A percentile compares a stretch with the other conserved stretches of the same genome.
These are phyloP conservation scores for Lepidostoma basale DNA, from an alignment of 1,140 invertebrate species.

Conservation along the genomic window DNA sequence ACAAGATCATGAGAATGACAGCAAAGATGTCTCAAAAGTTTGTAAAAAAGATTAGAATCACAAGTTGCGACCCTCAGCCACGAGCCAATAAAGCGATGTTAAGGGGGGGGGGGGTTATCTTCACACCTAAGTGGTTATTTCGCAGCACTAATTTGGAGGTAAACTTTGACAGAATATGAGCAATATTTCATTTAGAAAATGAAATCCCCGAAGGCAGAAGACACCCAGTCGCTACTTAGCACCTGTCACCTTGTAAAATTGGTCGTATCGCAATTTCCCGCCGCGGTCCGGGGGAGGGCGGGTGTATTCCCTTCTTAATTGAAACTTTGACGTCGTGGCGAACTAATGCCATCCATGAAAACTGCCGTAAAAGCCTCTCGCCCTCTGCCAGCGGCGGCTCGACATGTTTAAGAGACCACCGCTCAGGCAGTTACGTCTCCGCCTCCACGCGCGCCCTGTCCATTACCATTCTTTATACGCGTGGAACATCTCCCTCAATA, in stretches of 20 bases:
- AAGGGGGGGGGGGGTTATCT: too few relatives aligned
- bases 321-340: slow-evolving; percentile 38
- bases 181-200: slow-evolving; percentile 21
- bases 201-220: not conserved
- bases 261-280: slow-evolving; percentile 8
- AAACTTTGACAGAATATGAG: slow-evolving; percentile 14
- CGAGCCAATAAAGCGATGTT: too few relatives aligned
- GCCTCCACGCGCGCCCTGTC: too few relatives aligned
- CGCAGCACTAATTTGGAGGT: not conserved
- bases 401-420: too few relatives aligned
- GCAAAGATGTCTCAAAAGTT: too few relatives aligned
- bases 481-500: too few relatives aligned
- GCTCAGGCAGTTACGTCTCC: too few relatives aligned
- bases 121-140: not conserved
- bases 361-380: slow-evolving; percentile 24
- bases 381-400: not conserved
- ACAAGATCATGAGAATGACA: too few relatives aligned
- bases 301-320: slow-evolving; percentile 33
- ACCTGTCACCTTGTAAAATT: slow-evolving; percentile 18
- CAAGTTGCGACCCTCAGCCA: too few relatives aligned
- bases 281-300: not conserved
- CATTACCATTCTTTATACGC: too few relatives aligned
- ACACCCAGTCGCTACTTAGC: slow-evolving; percentile 15
- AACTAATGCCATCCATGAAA: slow-evolving; percentile 29
- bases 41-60: too few relatives aligned